phyloP scores from a whole-genome alignment of 2,888 invertebrate species.

The Poecilobothrus nobilitatus region DNA sequence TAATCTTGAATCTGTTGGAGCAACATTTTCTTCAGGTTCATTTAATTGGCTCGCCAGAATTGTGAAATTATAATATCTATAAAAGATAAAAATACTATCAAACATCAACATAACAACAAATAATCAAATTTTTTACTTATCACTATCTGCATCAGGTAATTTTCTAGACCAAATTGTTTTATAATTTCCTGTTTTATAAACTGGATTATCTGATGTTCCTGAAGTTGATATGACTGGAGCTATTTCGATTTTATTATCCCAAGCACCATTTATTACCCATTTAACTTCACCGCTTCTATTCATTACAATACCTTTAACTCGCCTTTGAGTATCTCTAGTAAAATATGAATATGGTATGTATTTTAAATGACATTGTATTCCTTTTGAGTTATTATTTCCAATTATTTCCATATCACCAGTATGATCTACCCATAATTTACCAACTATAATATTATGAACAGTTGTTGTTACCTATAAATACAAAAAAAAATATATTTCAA shows the following conservation, averaged over 20 bases:
- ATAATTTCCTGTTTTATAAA: constrained; percentile 87
- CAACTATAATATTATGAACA: constrained; percentile 99
- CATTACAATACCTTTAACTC: constrained; percentile 75
- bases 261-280: constrained; percentile 75
- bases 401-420: constrained; percentile 98
- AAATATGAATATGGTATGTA: constrained; percentile 99
- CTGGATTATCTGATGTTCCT: constrained; percentile 62
- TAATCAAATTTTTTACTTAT: constrained; percentile 46
- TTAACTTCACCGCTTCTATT: constrained; percentile 62
- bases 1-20: constrained; percentile 86
- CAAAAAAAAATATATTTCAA: neutral
- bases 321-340: constrained; percentile 87
- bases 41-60: constrained; percentile 92
- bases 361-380: constrained; percentile 92
- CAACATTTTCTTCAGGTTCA: constrained; percentile 84
- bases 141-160: constrained; percentile 58
- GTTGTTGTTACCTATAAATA: constrained; percentile 75
- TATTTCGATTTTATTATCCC: constrained; percentile 94
- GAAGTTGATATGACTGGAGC: constrained; percentile 74
- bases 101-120: neutral
- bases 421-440: constrained; percentile 98
- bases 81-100: constrained; percentile 12
- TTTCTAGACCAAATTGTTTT: constrained; percentile 79
- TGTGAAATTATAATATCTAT: constrained; percentile 84
- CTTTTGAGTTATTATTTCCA: constrained; percentile 72